Percentiles rank a stretch among this genome's conserved stretches.
phyloP scores from a whole-genome alignment of 2,888 invertebrate genomes.

The Blastobasis lacticolella region DNA sequence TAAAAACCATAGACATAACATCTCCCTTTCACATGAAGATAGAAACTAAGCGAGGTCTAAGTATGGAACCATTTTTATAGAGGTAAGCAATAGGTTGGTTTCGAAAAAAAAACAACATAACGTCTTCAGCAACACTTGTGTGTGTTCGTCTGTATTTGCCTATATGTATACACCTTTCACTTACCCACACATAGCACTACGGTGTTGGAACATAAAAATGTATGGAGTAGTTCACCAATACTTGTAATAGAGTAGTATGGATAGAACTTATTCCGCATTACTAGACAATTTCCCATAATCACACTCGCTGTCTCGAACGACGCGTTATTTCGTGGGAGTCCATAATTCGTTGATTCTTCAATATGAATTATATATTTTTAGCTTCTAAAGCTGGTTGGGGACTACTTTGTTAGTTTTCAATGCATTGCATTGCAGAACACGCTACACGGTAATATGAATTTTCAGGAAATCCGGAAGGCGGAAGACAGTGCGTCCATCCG shows the following conservation, averaged over 20 bases:
- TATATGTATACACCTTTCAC: slow-evolving; percentile 61
- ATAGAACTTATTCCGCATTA: too few relatives aligned
- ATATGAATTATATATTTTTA: too few relatives aligned
- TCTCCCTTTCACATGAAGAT: slow-evolving; percentile 23
- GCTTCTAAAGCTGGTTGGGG: too few relatives aligned
- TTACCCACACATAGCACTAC: slow-evolving; percentile 33
- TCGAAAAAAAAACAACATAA: slow-evolving; percentile 47
- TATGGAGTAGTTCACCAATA: slow-evolving; percentile 24
- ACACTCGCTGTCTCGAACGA: too few relatives aligned
- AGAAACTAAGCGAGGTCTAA: slow-evolving; percentile 49
- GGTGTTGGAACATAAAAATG: slow-evolving; percentile 22
- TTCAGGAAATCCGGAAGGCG: too few relatives aligned
- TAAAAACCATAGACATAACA: slow-evolving; percentile 31
- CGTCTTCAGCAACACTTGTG: slow-evolving; percentile 49
- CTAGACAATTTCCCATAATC: too few relatives aligned
- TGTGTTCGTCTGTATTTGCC: slow-evolving; percentile 41
- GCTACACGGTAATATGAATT: too few relatives aligned
- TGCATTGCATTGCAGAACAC: too few relatives aligned
- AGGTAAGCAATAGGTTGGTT: slow-evolving; percentile 45
- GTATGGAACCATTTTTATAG: slow-evolving; percentile 53
- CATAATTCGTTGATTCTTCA: too few relatives aligned
- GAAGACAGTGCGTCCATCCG: too few relatives aligned
- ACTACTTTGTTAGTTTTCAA: too few relatives aligned
- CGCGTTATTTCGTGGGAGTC: too few relatives aligned
- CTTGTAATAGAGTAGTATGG: background rate